Base-by-base conservation (phyloP, 2,888 invertebrate genomes). In the Epinotia bilunana region DNA sequence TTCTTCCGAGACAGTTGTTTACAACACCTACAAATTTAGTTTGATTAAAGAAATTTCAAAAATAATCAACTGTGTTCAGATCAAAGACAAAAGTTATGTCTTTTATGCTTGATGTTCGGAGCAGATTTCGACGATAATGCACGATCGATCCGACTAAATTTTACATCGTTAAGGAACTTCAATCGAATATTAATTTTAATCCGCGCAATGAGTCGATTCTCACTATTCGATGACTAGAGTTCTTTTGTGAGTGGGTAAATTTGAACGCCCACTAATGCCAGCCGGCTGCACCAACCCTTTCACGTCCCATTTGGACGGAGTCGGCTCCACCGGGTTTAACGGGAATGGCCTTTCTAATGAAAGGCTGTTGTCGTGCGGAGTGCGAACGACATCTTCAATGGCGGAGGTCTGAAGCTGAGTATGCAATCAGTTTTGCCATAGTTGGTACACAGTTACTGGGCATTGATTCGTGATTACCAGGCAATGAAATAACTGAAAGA, bases 241-340 rank as follows among this genome's bases (percentile, higher is more conserved):
- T 77, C 79, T 79, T 84, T 83, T 84, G 81, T 80, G 79, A 76
- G 76, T 78, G 72, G 53, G n/a, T 53, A 53, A 53, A 77, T 73
- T 69, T 76, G 65, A 68, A 60, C 69, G 63, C 62, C 18, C 74
- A 64, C 70, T 65, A 65, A 74, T 65, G 64, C 64, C 64, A 60
- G 64, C 64, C 60, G 33, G 53, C n/a, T 39, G 18, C 49, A n/a
- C 16, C 69, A 33, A 74, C 70, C 70, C 74, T 71, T 74, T 74
- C 74, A 74, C 64, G 70, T 64, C 23, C 70, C 70, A 70, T 74
- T 74, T 74, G 57, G 39, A 64, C 63, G 61, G 46, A 68, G 39
- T 39, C 39, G 23, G 64, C 60, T 76, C 69, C 55, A 73, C 23
- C 55, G 65, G 33, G 18, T 67, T 67, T 67, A 67, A 33, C 65